Evolutionary conservation across 2,113 vertebrate genomes (phyloP).

Genomic region (Pseudopipra pipra): DNA sequence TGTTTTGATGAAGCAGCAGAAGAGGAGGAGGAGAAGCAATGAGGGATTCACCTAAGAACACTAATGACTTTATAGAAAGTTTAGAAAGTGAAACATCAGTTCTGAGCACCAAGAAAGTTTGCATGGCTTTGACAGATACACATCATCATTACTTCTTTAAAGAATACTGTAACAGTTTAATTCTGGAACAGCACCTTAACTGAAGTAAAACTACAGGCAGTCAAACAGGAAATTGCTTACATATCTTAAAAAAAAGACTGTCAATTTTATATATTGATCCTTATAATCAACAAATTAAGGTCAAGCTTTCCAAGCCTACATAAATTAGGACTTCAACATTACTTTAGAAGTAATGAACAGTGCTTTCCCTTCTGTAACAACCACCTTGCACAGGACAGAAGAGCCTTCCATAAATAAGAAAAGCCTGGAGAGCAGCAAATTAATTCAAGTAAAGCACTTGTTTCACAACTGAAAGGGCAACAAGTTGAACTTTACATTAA

Average conservation of each 20-base stretch:
- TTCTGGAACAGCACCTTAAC: neutral
- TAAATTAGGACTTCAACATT: neutral
- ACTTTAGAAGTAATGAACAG: neutral
- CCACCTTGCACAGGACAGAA: accelerated
- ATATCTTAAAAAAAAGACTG: accelerated
- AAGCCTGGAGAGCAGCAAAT: neutral
- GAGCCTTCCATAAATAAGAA: neutral
- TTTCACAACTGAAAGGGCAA: neutral
- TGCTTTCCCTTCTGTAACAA: neutral
- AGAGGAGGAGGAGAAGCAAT: neutral
- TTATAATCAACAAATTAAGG: neutral
- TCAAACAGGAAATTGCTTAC: neutral
- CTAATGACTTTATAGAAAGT: neutral
- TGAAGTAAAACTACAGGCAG: neutral
- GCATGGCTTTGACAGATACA: neutral
- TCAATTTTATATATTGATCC: neutral
- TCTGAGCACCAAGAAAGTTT: neutral
- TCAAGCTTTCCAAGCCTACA: neutral
- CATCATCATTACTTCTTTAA: neutral
- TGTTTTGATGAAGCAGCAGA: neutral
- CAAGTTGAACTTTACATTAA: neutral
- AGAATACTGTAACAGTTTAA: neutral
- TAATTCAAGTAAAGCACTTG: neutral
- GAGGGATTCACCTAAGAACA: neutral
- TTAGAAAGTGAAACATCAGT: neutral